Conservation (phyloP, 2,888 invertebrate species). For the Hymenopus coronatus region DNA sequence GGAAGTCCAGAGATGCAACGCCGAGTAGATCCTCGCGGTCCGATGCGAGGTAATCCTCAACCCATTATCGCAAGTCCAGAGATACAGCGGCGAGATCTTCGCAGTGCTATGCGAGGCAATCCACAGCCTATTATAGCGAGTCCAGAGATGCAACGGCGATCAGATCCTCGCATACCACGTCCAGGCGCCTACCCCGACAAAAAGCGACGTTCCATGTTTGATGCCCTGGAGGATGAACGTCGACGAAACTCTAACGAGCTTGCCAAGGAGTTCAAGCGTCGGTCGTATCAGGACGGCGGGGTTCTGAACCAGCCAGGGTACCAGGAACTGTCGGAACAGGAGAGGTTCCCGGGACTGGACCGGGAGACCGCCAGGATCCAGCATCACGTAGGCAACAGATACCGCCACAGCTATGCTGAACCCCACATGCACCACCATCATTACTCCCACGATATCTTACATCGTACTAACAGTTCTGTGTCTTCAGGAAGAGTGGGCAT, state of each 20-base stretch:
- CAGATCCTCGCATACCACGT: not conserved
- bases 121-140: constrained; percentile 3
- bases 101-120: not conserved
- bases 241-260: constrained; percentile 49
- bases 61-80: constrained; percentile 16
- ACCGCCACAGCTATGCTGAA: constrained; percentile 66
- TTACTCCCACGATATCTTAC: constrained; percentile 35
- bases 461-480: constrained; percentile 38
- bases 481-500: constrained; percentile 40
- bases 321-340: constrained; percentile 54
- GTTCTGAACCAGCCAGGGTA: constrained; percentile 41
- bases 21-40: not conserved
- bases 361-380: constrained; percentile 47
- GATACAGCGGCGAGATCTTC: not conserved
- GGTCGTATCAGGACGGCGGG: constrained; percentile 48
- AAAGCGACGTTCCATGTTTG: constrained; percentile 34
- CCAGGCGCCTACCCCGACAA: constrained; percentile 14
- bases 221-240: constrained; percentile 50
- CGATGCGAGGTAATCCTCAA: not conserved
- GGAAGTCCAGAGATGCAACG: not conserved
- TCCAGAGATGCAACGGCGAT: constrained; percentile 12
- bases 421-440: constrained; percentile 20
- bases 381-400: constrained; percentile 32
- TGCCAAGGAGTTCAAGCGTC: constrained; percentile 50
- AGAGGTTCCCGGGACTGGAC: constrained; percentile 54